These are phyloP conservation scores for Temnothorax curvispinosus DNA, from an alignment of 1,140 invertebrate genomes.

Conservation along the genomic window DNA sequence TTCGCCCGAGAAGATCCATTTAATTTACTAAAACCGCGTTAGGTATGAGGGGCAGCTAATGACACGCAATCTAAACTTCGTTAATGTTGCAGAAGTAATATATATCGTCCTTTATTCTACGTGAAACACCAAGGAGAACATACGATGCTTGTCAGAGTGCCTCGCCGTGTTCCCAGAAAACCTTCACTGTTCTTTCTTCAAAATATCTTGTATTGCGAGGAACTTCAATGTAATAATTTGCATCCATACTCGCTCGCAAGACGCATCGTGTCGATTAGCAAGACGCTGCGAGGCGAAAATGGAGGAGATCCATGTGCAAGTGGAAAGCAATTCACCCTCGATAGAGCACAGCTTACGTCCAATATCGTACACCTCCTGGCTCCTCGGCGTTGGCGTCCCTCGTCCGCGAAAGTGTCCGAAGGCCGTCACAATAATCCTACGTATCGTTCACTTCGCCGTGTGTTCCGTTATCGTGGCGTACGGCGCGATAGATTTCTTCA, in stretches of 20 bases:
- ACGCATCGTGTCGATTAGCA: not conserved
- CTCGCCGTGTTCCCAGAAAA: not conserved
- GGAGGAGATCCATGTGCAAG: conserved; percentile 66
- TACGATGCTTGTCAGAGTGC: not conserved
- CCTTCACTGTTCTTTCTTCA: not conserved
- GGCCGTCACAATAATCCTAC: conserved; percentile 64
- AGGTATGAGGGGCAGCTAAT: not conserved
- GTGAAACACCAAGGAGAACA: not conserved
- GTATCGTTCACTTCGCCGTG: conserved; percentile 68
- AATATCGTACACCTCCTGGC: conserved; percentile 70
- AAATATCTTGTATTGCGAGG: not conserved
- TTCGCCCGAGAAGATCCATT: not conserved
- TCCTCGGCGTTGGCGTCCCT: conserved; percentile 72
- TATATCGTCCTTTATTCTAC: conserved; percentile 6
- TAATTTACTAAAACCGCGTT: conserved; percentile 52
- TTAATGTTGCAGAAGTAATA: conserved; percentile 19
- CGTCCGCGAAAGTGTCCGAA: conserved; percentile 63
- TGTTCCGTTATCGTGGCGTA: conserved; percentile 76
- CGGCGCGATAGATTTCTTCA: conserved; percentile 75
- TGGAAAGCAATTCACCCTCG: conserved; percentile 55
- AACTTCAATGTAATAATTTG: not conserved
- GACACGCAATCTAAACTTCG: conserved; percentile 33
- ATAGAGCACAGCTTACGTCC: conserved; percentile 68
- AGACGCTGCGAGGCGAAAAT: not conserved
- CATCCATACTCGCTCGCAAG: not conserved